A percentile compares a stretch with the other conserved stretches of the same genome.
Evolutionary conservation across 2,888 invertebrate species (phyloP).

Genomic region (Exocentrus adspersus): DNA sequence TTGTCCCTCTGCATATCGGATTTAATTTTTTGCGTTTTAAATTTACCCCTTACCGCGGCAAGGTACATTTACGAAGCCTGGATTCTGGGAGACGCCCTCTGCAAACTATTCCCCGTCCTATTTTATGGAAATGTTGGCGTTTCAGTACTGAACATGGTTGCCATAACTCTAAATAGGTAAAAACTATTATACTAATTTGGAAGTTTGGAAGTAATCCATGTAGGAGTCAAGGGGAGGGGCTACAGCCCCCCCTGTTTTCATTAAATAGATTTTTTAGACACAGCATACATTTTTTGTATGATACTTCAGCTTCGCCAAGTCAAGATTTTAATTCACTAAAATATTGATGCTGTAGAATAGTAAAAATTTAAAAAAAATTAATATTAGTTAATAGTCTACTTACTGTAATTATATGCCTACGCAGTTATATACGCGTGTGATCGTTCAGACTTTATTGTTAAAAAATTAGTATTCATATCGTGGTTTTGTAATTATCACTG

Average conservation of each 20-base stretch:
- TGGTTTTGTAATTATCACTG: background rate
- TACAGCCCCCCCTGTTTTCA: too few relatives aligned
- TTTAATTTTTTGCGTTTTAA: conserved; percentile 84
- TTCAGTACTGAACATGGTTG: conserved; percentile 88
- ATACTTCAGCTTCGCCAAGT: too few relatives aligned
- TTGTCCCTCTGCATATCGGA: conserved; percentile 88
- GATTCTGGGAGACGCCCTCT: conserved; percentile 81
- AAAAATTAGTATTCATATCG: background rate
- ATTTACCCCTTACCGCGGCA: conserved; percentile 85
- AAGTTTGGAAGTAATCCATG: background rate
- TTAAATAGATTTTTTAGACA: too few relatives aligned
- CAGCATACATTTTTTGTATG: too few relatives aligned
- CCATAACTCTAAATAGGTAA: conserved; percentile 88
- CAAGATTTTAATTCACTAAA: too few relatives aligned
- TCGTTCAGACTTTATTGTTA: background rate
- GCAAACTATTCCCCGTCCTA: conserved; percentile 86
- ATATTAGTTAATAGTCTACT: too few relatives aligned
- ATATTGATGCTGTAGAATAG: too few relatives aligned
- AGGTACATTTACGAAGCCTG: conserved; percentile 84
- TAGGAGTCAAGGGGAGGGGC: too few relatives aligned
- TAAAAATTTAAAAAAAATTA: too few relatives aligned
- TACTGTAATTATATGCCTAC: background rate
- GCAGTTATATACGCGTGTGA: background rate
- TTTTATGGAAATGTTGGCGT: conserved; percentile 92
- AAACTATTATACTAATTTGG: background rate